Conservation (phyloP, 2,113 vertebrate species). For the Platichthys stellatus region DNA sequence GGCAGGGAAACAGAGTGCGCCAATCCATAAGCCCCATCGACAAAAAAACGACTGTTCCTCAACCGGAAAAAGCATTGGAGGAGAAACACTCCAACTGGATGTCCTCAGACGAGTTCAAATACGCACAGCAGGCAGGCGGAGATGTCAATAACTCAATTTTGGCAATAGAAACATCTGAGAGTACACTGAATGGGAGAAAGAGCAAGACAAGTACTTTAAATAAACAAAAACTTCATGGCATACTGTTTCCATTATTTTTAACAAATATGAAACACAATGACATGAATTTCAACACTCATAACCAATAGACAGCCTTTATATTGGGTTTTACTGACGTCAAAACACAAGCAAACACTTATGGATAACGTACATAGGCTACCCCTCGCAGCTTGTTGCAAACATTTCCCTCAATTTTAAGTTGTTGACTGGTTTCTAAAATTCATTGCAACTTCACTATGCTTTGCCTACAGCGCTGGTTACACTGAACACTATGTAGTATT, state of each 20-base stretch:
- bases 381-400: neutral
- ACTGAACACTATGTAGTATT: neutral
- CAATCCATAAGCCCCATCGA: conserved; percentile 78
- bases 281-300: neutral
- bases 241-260: neutral
- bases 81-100: conserved; percentile 70
- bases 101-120: conserved; percentile 83
- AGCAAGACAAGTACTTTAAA: neutral
- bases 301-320: neutral
- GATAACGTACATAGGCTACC: too few relatives aligned
- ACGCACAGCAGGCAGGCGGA: conserved; percentile 31
- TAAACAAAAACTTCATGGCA: neutral
- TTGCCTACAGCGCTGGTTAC: neutral
- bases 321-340: neutral
- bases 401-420: neutral
- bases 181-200: neutral
- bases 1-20: conserved; percentile 54
- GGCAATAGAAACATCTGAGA: conserved; percentile 20
- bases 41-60: conserved; percentile 73
- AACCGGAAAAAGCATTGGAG: conserved; percentile 76
- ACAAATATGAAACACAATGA: neutral
- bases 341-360: neutral
- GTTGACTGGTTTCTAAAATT: neutral
- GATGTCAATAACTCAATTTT: conserved; percentile 51
- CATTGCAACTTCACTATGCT: neutral